Conservation (phyloP, 2,113 vertebrate genomes). For the Sorex fumeus region DNA sequence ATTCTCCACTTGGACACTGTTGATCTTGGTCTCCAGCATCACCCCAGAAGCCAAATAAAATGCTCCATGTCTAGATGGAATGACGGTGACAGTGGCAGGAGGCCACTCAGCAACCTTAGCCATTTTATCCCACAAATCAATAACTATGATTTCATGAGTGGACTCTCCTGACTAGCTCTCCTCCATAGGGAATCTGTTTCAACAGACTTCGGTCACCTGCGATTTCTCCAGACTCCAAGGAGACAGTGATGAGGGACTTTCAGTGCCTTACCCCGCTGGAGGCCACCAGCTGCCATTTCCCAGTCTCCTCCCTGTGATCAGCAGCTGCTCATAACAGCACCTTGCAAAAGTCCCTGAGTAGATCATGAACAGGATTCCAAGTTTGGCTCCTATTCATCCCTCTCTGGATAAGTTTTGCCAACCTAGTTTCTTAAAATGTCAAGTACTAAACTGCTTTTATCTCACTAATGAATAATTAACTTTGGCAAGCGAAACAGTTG, state of each 20-base stretch:
- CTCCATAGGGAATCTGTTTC: background rate
- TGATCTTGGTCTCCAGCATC: too few relatives aligned
- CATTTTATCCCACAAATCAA: too few relatives aligned
- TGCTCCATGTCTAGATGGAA: too few relatives aligned
- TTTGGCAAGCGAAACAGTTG: slow-evolving; percentile 23
- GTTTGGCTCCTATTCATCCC: background rate
- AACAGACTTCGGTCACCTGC: background rate
- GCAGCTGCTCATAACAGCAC: background rate
- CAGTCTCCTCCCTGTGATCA: rapidly evolving
- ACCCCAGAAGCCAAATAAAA: too few relatives aligned
- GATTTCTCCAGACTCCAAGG: background rate
- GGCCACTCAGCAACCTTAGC: background rate
- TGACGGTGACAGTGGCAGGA: too few relatives aligned
- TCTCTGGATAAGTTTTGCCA: slow-evolving; percentile 34
- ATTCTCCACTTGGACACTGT: too few relatives aligned
- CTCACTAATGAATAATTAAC: slow-evolving; percentile 37
- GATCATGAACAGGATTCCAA: background rate
- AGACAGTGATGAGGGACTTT: background rate
- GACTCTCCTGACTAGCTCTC: background rate
- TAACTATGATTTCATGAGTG: background rate
- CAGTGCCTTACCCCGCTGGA: background rate
- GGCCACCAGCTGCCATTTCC: rapidly evolving
- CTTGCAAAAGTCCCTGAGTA: background rate
- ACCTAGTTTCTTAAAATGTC: slow-evolving; percentile 42
- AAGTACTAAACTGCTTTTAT: slow-evolving; percentile 33